A percentile compares a stretch with the other conserved stretches of the same genome.
Evolutionary conservation across 2,888 invertebrate genomes (phyloP).

Genomic region (Spodoptera picta): DNA sequence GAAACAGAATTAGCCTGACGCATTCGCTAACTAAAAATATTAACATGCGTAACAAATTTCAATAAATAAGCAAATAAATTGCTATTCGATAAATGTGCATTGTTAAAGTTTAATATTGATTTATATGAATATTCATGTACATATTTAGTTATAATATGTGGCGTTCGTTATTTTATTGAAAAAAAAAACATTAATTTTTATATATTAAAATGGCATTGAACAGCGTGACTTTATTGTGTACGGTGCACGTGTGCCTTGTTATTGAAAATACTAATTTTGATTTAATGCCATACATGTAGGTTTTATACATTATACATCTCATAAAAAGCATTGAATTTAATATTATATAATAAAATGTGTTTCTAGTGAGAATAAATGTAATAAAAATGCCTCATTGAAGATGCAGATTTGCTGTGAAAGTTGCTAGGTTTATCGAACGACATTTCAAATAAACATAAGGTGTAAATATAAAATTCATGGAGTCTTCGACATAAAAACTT

Average conservation of each 20-base stretch:
- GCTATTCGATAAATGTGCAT: conserved; percentile 83
- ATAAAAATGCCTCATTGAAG: conserved; percentile 51
- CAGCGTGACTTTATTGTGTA: conserved; percentile 62
- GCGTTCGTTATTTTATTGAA: conserved; percentile 68
- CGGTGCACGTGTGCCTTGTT: conserved; percentile 59
- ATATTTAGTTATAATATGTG: conserved; percentile 73
- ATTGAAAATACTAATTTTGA: conserved; percentile 59
- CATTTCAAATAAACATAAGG: conserved; percentile 5
- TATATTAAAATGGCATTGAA: conserved; percentile 69
- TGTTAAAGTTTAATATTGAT: conserved; percentile 84
- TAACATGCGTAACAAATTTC: conserved; percentile 85
- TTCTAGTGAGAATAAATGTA: conserved; percentile 41
- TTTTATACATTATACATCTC: conserved; percentile 52
- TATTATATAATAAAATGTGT: conserved; percentile 47
- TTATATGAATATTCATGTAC: conserved; percentile 88
- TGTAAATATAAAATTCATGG: conserved; percentile 3
- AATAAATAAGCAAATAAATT: conserved; percentile 88
- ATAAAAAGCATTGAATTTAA: conserved; percentile 52
- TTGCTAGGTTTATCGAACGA: conserved; percentile 23
- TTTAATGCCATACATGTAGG: conserved; percentile 53
- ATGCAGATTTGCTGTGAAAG: conserved; percentile 37
- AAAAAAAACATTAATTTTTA: conserved; percentile 65
- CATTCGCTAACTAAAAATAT: conserved; percentile 72
- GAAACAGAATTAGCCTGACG: conserved; percentile 68
- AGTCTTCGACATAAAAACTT: conserved; percentile 9